Evolutionary conservation across 23 tunicate species (phyloP), one percentile per base, ranked within the genome.

Genomic region (Corella eumyota): DNA sequence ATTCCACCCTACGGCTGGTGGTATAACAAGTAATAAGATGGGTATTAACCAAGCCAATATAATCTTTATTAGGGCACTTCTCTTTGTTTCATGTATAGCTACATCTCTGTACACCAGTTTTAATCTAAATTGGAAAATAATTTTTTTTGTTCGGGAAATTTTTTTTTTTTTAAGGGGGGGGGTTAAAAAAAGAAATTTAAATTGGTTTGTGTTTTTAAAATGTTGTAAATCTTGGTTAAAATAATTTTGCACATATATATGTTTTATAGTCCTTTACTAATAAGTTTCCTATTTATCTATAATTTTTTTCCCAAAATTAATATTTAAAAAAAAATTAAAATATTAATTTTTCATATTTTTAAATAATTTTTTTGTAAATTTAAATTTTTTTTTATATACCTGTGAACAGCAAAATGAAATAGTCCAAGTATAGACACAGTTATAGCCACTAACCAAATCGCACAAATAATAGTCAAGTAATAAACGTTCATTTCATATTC

Each of bases 1-100:
- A 35, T 84, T 75, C 94, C 94, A 84, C 35, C 94, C 94, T 17
- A 61, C 82, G 53, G 75, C 15, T 0, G 94, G 94, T 11, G 94
- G 94, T n/a, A 84, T 46, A 56, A 84, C 69, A 15, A 84, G 49
- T 30, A 68, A 21, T 0, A 56, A 34, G 22, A 64, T 46, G 22
- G 94, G 76, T 7, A 69, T 25, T 6, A 57, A 1, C 94, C 94
- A 84, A 11, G 94, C 45, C 11, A 62, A 32, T 30, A 58, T 20
- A 28, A 84, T 64, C 31, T 32, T 33, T 4, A 56, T n/a, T 20
- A 56, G 36, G 6, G 94, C 78, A 30, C 44, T 49, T 56, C 58
- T 31, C 7, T 49, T 56, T 25, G 94, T 30, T 0, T 54, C 33
- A 30, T 27, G 38, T 6, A 30, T 24, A 0, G 32, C 15, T 35